Evolutionary conservation across 2,113 vertebrate genomes (phyloP).

Genomic region (Oophaga pumilio): DNA sequence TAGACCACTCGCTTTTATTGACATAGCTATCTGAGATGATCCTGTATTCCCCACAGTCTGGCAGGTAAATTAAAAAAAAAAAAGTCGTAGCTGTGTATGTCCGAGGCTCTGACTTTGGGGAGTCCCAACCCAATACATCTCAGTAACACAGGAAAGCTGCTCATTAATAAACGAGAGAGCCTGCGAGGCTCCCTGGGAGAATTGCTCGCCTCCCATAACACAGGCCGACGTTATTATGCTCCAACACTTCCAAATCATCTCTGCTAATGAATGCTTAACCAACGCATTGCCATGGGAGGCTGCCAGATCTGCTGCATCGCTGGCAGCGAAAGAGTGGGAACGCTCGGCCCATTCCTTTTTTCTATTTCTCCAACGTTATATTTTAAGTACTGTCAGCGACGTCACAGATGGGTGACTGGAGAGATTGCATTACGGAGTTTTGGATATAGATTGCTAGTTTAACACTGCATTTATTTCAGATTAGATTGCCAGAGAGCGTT

Average conservation of each 20-base stretch:
- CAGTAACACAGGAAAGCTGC: conserved; percentile 73
- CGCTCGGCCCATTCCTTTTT: background rate
- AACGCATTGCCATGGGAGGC: conserved; percentile 14
- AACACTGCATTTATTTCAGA: conserved; percentile 20
- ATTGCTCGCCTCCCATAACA: conserved; percentile 51
- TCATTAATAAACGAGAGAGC: conserved; percentile 73
- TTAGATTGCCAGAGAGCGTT: conserved; percentile 9
- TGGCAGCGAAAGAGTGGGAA: conserved; percentile 19
- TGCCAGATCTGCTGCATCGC: background rate
- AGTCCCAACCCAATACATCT: conserved; percentile 77
- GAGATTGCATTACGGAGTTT: conserved; percentile 40
- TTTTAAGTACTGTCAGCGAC: conserved; percentile 30
- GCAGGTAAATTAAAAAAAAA: conserved; percentile 78
- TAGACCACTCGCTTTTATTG: conserved; percentile 59
- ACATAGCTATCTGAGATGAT: conserved; percentile 72
- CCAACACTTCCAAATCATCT: conserved; percentile 55
- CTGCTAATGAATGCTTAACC: conserved; percentile 56
- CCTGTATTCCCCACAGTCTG: conserved; percentile 70
- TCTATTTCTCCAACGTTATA: conserved; percentile 20
- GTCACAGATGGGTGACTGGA: conserved; percentile 29
- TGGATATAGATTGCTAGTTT: conserved; percentile 23
- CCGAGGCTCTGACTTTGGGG: conserved; percentile 65
- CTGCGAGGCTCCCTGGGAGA: conserved; percentile 53
- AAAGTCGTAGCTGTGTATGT: conserved; percentile 78
- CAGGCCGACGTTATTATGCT: conserved; percentile 50